phyloP scores from a whole-genome alignment of 2,888 invertebrate genomes.

The Philhelius pedissequus region DNA sequence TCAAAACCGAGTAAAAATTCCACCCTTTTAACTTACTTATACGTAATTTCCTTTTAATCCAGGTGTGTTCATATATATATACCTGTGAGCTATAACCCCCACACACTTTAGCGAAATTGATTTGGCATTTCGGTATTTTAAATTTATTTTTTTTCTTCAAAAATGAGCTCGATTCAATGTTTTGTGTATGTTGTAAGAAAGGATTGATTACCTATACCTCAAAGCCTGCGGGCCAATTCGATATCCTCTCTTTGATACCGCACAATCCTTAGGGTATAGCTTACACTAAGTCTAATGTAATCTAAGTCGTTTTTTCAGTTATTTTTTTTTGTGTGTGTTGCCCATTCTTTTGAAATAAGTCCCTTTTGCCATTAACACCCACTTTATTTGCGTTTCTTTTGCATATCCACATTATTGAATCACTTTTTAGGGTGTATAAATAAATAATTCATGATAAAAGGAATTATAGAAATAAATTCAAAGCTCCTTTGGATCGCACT shows the following conservation, averaged over 20 bases:
- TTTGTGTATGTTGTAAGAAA: background rate
- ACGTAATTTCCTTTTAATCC: background rate
- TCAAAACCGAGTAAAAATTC: background rate
- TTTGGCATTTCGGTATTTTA: background rate
- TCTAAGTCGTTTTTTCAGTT: background rate
- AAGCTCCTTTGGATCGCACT: constrained; percentile 19
- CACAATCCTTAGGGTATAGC: background rate
- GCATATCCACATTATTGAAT: constrained; percentile 30
- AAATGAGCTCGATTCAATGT: background rate
- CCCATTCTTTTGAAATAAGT: background rate
- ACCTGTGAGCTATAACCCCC: background rate
- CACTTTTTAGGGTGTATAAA: constrained; percentile 17
- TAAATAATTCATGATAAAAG: constrained; percentile 50
- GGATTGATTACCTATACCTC: constrained; percentile 22
- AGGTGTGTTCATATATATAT: background rate
- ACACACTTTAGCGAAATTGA: background rate
- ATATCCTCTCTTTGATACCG: background rate
- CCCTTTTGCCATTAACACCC: constrained; percentile 22
- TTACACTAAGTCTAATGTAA: constrained; percentile 16
- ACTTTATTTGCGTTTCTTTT: constrained; percentile 4
- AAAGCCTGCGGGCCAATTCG: background rate
- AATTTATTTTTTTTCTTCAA: background rate
- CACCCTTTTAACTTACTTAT: too few species aligned
- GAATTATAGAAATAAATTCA: constrained; percentile 43
- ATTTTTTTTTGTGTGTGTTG: background rate